Conservation (phyloP, 30 jellyfish, hydroid and myxozoan species). For the Sanderia malayensis region DNA sequence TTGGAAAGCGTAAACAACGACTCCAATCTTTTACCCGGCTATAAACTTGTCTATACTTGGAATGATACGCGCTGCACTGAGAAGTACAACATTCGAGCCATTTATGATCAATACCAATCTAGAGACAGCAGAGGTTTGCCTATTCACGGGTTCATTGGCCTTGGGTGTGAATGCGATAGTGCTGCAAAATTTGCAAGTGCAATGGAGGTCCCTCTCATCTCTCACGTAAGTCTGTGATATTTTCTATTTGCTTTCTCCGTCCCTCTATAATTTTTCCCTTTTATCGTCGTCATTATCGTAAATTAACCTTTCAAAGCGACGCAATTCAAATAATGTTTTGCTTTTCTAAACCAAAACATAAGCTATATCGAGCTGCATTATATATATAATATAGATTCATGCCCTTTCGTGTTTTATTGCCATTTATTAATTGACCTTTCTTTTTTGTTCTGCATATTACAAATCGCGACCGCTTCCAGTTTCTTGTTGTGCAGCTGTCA, state of each 20-base stretch:
- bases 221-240: conserved; percentile 65
- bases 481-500: too few relatives aligned
- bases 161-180: conserved; percentile 63
- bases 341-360: too few relatives aligned
- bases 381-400: too few relatives aligned
- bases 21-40: conserved; percentile 55
- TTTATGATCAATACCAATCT: conserved; percentile 51
- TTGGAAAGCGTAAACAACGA: conserved; percentile 65
- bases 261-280: too few relatives aligned
- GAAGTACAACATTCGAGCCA: conserved; percentile 46
- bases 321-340: too few relatives aligned
- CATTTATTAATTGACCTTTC: too few relatives aligned
- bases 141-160: conserved; percentile 68
- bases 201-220: conserved; percentile 58
- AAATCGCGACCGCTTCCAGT: too few relatives aligned
- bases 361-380: too few relatives aligned
- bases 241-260: neutral
- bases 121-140: conserved; percentile 31
- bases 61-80: conserved; percentile 79
- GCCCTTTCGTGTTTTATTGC: too few relatives aligned
- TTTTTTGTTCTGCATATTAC: too few relatives aligned
- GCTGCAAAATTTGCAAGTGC: conserved; percentile 81
- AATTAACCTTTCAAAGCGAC: too few relatives aligned
- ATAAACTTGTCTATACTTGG: conserved; percentile 63
- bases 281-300: too few relatives aligned